These are phyloP conservation scores for Schizopygopsis malacanthus DNA, from an alignment of 2,797 vertebrate species.

Conservation along the genomic window DNA sequence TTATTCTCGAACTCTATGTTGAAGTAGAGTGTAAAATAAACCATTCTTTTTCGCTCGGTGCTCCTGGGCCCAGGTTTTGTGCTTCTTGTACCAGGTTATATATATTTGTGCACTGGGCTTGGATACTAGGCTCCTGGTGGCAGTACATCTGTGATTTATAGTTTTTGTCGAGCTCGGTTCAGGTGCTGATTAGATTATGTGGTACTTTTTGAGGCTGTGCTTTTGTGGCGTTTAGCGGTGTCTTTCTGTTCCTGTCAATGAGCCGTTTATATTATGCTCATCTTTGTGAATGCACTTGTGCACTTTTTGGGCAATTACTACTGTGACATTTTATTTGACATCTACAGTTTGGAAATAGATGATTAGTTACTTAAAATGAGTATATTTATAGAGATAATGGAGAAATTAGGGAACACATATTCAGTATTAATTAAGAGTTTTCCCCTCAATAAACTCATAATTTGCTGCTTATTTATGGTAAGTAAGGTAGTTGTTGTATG, in stretches of 20 bases:
- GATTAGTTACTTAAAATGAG: not conserved
- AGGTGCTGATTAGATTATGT: slow-evolving; percentile 25
- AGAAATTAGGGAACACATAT: not conserved
- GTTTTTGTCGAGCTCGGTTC: slow-evolving; percentile 18
- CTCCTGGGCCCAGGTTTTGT: slow-evolving; percentile 10
- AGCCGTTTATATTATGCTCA: not conserved
- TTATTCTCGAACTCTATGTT: not conserved
- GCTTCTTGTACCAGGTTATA: slow-evolving; percentile 20
- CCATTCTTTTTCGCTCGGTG: not conserved
- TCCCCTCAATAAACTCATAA: not conserved
- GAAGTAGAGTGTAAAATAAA: slow-evolving; percentile 8
- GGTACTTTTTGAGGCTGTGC: slow-evolving; percentile 11
- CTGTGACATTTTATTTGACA: not conserved
- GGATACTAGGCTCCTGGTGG: not conserved
- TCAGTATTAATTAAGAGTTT: not conserved
- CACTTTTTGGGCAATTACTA: not conserved
- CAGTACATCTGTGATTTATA: slow-evolving; percentile 13
- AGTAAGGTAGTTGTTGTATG: not conserved
- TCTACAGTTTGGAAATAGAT: not conserved
- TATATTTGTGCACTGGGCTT: not conserved
- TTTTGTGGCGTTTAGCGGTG: slow-evolving; percentile 2
- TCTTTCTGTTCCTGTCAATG: slow-evolving; percentile 27
- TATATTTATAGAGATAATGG: too few species aligned
- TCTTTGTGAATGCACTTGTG: not conserved
- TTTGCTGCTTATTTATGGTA: not conserved